Evolutionary conservation across 1,140 invertebrate genomes (phyloP).

Genomic region (Delia radicum): DNA sequence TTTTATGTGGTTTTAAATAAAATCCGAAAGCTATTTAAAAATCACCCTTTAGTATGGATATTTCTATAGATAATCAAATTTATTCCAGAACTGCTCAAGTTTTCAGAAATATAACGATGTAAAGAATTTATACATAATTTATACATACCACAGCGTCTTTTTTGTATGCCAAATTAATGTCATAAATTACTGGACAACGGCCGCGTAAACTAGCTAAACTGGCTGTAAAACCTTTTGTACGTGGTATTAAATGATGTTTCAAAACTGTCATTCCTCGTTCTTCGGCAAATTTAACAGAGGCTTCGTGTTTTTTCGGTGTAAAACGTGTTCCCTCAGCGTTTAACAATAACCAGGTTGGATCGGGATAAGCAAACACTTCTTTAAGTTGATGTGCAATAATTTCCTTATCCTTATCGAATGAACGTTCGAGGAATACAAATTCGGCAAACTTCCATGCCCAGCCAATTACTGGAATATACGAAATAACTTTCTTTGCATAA

Average conservation of each 20-base stretch:
- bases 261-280: conserved; percentile 82
- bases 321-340: conserved; percentile 95
- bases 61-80: no score
- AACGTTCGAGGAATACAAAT: conserved; percentile 88
- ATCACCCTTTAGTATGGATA: no score
- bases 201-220: conserved; percentile 71
- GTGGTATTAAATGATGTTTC: conserved; percentile 89
- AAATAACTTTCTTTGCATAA: conserved; percentile 89
- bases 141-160: conserved; percentile 58
- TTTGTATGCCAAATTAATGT: conserved; percentile 80
- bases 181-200: conserved; percentile 82
- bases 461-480: conserved; percentile 89
- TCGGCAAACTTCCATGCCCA: conserved; percentile 95
- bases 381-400: conserved; percentile 78
- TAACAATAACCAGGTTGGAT: conserved; percentile 85
- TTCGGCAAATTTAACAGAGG: conserved; percentile 83
- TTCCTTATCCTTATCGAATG: conserved; percentile 85
- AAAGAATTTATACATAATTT: no score
- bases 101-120: no score
- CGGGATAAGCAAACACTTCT: conserved; percentile 81
- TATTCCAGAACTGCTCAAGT: no score
- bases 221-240: conserved; percentile 86
- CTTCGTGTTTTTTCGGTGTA: conserved; percentile 82
- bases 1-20: no score
- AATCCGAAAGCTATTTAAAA: no score